These are phyloP conservation scores for Papilio protenor DNA, from an alignment of 2,888 invertebrate species.

Conservation along the genomic window DNA sequence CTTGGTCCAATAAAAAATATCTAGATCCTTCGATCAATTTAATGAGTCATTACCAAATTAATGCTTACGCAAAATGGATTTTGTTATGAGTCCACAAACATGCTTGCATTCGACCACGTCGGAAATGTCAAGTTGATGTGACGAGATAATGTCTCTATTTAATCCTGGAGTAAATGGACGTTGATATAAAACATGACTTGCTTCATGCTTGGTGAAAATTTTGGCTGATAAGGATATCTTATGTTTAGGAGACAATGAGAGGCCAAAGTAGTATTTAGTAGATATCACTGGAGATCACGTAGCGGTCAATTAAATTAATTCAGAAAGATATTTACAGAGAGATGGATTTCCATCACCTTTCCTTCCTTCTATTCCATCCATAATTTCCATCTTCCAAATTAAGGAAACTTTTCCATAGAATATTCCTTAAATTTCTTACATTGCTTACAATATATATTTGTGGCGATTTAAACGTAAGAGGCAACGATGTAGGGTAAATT, in stretches of 20 bases:
- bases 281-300: not conserved
- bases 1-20: not conserved
- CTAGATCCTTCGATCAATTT: constrained; percentile 13
- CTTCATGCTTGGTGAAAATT: constrained; percentile 21
- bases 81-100: constrained; percentile 47
- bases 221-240: not conserved
- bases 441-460: too few species aligned
- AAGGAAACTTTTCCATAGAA: too few species aligned
- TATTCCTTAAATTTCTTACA: too few species aligned
- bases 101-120: constrained; percentile 49
- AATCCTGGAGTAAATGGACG: constrained; percentile 49
- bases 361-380: not conserved
- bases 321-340: not conserved
- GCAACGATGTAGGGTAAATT: too few species aligned
- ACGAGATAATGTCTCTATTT: constrained; percentile 52
- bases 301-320: not conserved
- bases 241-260: constrained; percentile 14
- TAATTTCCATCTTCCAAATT: not conserved
- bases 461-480: too few species aligned
- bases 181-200: constrained; percentile 31
- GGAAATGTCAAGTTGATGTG: constrained; percentile 53
- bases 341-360: not conserved
- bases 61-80: constrained; percentile 20
- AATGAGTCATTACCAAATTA: constrained; percentile 14
- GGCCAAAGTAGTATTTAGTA: not conserved